Percentiles rank a stretch among this genome's conserved stretches.
These are phyloP conservation scores for Drosophila varians DNA, from an alignment of 1,140 invertebrate genomes.

Conservation along the genomic window DNA sequence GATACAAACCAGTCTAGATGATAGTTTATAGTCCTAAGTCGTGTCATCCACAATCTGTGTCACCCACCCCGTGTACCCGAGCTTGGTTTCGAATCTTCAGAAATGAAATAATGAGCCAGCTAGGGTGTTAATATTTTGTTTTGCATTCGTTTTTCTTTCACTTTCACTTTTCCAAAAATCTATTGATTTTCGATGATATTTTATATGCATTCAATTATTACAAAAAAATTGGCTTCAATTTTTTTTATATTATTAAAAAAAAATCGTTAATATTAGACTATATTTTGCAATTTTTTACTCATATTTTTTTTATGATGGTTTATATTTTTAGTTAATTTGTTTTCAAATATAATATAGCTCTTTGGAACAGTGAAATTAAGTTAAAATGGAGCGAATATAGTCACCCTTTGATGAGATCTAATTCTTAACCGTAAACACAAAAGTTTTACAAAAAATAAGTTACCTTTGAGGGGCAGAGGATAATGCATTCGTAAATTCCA, in stretches of 20 bases:
- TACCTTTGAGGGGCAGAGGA: neutral
- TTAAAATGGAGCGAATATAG: neutral
- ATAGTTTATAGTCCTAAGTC: constrained; percentile 37
- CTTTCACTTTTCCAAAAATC: neutral
- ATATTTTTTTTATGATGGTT: neutral
- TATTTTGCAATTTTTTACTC: neutral
- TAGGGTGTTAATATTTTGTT: neutral
- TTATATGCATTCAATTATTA: neutral
- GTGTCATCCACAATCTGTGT: constrained; percentile 21
- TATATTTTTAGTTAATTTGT: neutral
- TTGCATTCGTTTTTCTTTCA: neutral
- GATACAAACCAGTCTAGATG: constrained; percentile 8
- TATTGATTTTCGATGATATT: neutral
- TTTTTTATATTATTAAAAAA: neutral
- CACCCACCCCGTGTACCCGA: neutral
- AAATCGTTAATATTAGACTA: neutral
- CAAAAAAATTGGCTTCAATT: neutral
- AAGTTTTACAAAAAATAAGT: neutral
- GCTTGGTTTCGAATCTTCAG: constrained; percentile 2
- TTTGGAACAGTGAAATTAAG: neutral
- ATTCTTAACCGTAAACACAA: neutral
- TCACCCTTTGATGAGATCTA: neutral
- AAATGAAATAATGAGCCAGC: constrained; percentile 45
- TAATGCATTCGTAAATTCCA: neutral
- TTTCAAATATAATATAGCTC: neutral